Base-by-base conservation (phyloP, 1,140 invertebrate genomes). In the Harpegnathos saltator region DNA sequence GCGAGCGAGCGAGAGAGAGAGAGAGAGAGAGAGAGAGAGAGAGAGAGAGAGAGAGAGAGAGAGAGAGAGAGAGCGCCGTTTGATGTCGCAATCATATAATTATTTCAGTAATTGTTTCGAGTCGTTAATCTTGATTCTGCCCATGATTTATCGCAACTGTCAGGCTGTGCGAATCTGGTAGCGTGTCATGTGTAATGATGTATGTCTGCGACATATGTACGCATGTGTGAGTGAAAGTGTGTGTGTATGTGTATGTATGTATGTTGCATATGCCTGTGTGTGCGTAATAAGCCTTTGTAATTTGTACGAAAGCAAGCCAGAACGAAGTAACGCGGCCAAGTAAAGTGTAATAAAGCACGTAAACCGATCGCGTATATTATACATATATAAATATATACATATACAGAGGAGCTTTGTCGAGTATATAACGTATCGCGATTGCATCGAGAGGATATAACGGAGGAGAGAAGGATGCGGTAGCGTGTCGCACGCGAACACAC, bases 151-250 rank as follows among this genome's bases (percentile, higher is more conserved):
- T 88, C 58, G 71, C 52, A 75, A 83, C 91, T 91, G 90, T 93
- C 92, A 93, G 92, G 93, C 93, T 94, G 93, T 94, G 92, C 91
- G 92, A 94, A 93, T 93, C 91, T 93, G 92, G 85, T 93, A 93
- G 91, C 93, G 91, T 92, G 91, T 85, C 77, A 84, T 92, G 88
- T 91, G 85, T 71, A 38, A 15, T n/a, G n/a, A n/a, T n/a, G 63
- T 78, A 24, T 58, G 50, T 56, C 75, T 59, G 75, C 65, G 56
- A 17, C 71, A 65, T 69, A 44, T 58, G 65, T 44, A 22, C 22
- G 52, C 7, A 7, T 33, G 33, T 33, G 89, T 69, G 88, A 86
- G 72, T 89, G 88, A 81, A 52, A 89, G 83, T 80, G 48, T 91
- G 89, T 89, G 78, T 88, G 89, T 83, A 90, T n/a, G n/a, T 78